Percentiles rank a stretch among this genome's conserved stretches.
phyloP scores from a whole-genome alignment of 23 tunicate species.

The Ascidia mentula region DNA sequence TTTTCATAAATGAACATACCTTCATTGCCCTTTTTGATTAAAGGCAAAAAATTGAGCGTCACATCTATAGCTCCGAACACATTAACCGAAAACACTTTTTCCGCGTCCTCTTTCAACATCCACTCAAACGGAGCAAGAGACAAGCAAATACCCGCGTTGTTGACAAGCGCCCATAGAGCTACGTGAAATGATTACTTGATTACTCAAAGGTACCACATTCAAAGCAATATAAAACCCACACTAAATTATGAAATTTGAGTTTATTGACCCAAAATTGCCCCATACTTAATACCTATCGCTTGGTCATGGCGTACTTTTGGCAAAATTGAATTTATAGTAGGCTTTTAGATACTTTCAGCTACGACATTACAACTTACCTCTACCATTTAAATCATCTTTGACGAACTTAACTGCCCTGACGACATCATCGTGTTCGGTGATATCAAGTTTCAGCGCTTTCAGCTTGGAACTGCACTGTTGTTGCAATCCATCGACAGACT shows the following conservation, averaged over 20 bases:
- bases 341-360: not conserved
- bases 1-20: too few relatives aligned
- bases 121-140: slow-evolving; percentile 32
- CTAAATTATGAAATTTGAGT: too few relatives aligned
- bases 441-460: not conserved
- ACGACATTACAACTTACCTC: not conserved
- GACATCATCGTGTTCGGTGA: not conserved
- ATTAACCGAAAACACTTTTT: slow-evolving; percentile 30
- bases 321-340: too few relatives aligned
- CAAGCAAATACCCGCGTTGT: slow-evolving; percentile 30
- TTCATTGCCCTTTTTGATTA: slow-evolving; percentile 37
- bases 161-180: slow-evolving; percentile 50
- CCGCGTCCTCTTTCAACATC: slow-evolving; percentile 29
- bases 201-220: too few relatives aligned
- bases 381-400: not conserved
- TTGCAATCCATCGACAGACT: not conserved
- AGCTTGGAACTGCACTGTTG: not conserved
- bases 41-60: slow-evolving; percentile 34
- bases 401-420: not conserved
- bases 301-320: too few relatives aligned
- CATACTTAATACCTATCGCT: too few relatives aligned
- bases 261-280: too few relatives aligned
- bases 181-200: not conserved
- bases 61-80: slow-evolving; percentile 31
- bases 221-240: too few relatives aligned